Evolutionary conservation across 2,888 invertebrate genomes (phyloP).

Genomic region (Nycteola revayana): DNA sequence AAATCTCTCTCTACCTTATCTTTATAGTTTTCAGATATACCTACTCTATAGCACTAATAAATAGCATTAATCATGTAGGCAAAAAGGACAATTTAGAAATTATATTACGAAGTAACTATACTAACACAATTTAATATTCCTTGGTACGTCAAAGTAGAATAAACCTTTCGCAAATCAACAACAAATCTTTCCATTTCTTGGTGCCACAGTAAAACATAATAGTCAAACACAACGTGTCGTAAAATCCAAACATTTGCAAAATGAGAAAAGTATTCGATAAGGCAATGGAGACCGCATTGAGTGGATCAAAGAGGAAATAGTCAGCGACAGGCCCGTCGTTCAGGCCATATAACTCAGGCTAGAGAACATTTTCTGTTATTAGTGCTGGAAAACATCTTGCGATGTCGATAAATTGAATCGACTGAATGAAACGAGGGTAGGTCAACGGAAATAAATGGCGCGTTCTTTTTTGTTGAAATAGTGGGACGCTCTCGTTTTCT

Average conservation of each 20-base stretch:
- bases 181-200: constrained; percentile 6
- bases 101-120: too few species aligned
- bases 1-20: too few species aligned
- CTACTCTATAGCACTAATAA: too few species aligned
- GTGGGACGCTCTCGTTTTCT: neutral
- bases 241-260: constrained; percentile 23
- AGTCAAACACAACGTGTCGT: constrained; percentile 11
- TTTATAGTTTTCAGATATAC: too few species aligned
- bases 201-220: constrained; percentile 7
- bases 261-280: constrained; percentile 18
- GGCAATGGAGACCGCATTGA: constrained; percentile 22
- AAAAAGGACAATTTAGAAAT: too few species aligned
- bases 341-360: constrained; percentile 33
- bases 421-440: neutral
- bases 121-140: too few species aligned
- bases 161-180: neutral
- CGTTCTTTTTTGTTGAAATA: neutral
- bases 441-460: constrained; percentile 2
- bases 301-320: constrained; percentile 32
- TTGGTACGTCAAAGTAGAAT: too few species aligned
- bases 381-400: constrained; percentile 22
- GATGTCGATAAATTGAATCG: constrained; percentile 22
- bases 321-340: constrained; percentile 34
- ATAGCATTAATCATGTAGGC: too few species aligned
- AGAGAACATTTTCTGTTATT: constrained; percentile 24